Conservation (phyloP, 2,113 vertebrate species). For the Scalopus aquaticus region DNA sequence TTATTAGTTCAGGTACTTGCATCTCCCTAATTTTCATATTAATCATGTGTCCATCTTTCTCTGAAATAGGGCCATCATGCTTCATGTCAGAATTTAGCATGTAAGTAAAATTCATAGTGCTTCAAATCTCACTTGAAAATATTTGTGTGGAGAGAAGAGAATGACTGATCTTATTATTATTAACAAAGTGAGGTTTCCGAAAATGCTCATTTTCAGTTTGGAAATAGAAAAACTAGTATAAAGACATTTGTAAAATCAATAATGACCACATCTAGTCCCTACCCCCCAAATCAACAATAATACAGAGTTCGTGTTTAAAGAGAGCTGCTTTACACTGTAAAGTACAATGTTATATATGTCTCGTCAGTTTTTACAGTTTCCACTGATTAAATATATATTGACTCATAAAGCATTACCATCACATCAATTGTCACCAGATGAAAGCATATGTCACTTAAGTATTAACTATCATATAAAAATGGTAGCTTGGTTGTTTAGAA, state of each 20-base stretch:
- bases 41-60: constrained; percentile 94
- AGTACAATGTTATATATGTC: constrained; percentile 86
- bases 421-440: constrained; percentile 93
- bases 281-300: constrained; percentile 66
- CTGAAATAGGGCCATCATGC: constrained; percentile 88
- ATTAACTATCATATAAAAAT: constrained; percentile 97
- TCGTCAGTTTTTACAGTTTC: constrained; percentile 94
- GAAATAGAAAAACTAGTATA: constrained; percentile 37
- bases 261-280: constrained; percentile 31
- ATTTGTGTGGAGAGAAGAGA: constrained; percentile 86
- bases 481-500: constrained; percentile 94
- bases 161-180: constrained; percentile 84
- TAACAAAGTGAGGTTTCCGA: constrained; percentile 74
- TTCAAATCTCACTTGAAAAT: constrained; percentile 90
- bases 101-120: constrained; percentile 92
- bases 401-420: constrained; percentile 94
- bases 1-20: constrained; percentile 99
- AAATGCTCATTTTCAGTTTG: constrained; percentile 69
- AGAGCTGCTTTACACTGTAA: constrained; percentile 72
- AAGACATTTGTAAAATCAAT: constrained; percentile 55
- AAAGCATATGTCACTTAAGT: constrained; percentile 93
- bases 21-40: constrained; percentile 98
- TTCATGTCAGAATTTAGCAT: constrained; percentile 89
- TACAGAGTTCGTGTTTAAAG: constrained; percentile 69
- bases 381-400: constrained; percentile 95